Evolutionary conservation across 2,888 invertebrate species (phyloP), one percentile per base, ranked within the genome.

Genomic region (Hololepta plana): DNA sequence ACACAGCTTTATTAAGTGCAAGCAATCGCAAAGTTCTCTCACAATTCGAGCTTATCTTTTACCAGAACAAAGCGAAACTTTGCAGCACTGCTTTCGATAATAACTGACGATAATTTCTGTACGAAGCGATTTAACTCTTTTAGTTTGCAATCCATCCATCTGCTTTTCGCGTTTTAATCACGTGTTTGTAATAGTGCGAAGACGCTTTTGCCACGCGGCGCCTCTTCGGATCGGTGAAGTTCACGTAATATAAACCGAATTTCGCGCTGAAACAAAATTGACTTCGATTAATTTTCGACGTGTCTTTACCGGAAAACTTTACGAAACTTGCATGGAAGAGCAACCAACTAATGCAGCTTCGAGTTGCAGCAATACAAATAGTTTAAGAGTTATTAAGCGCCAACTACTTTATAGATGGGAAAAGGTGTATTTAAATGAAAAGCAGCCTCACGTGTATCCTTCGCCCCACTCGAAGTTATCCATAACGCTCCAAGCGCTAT

Each of bases 381-480:
- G n/a, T n/a, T n/a, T n/a, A n/a, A n/a, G 4, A 12, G 8, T 24
- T n/a, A 13, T 9, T 22, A 7, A 9, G 6, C 10, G 6, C 9
- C 22, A 22, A 8, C 9, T 22, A 22, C 10, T 6, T 6, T 9
- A 6, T 22, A 11, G 8, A 22, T 9, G 9, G 9, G 6, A 6
- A 9, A 22, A 9, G 9, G 8, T 22, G 10, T 22, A 22, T 24
- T 9, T 12, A 6, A n/a, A n/a, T n/a, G n/a, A n/a, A n/a, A n/a
- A n/a, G n/a, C 20, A 20, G 10, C 23, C 29, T 30, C 20, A 35
- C 66, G 67, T 66, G 44, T 64, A 82, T 13, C 82, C 84, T 21
- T 62, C 58, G 31, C 60, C 59, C 82, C 82, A 84, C 47, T 85
- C 82, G 49, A 73, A 79, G 44, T 79, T 79, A 42, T 87, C 84